A percentile compares a stretch with the other conserved stretches of the same genome.
These are phyloP conservation scores for Dynastes maya DNA, from an alignment of 2,888 invertebrate genomes.

Conservation along the genomic window DNA sequence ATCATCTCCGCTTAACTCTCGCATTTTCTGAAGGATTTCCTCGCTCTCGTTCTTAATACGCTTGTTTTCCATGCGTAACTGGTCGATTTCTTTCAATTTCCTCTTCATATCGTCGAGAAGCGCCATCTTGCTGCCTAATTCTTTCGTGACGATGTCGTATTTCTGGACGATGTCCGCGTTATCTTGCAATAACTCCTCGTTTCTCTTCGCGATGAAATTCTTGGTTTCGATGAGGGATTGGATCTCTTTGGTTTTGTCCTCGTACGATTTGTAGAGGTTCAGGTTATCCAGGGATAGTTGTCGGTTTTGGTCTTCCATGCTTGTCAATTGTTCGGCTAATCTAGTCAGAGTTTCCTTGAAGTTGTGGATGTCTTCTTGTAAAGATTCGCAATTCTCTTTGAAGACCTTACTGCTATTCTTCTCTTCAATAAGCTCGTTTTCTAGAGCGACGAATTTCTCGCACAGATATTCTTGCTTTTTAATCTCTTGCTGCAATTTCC, in stretches of 20 bases:
- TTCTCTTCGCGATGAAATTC: slow-evolving; percentile 28
- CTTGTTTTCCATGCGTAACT: slow-evolving; percentile 20
- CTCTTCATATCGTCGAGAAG: slow-evolving; percentile 28
- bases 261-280: background rate
- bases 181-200: slow-evolving; percentile 35
- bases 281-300: background rate
- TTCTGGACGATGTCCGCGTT: slow-evolving; percentile 20
- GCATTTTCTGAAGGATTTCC: slow-evolving; percentile 23
- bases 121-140: slow-evolving; percentile 15
- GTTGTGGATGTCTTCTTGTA: slow-evolving; percentile 19
- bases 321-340: slow-evolving; percentile 12
- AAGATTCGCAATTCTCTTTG: background rate
- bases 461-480: slow-evolving; percentile 40
- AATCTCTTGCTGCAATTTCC: slow-evolving; percentile 21
- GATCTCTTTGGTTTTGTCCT: slow-evolving; percentile 15
- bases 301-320: slow-evolving; percentile 11
- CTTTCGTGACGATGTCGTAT: slow-evolving; percentile 21
- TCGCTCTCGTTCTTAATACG: slow-evolving; percentile 28
- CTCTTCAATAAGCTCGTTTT: slow-evolving; percentile 32
- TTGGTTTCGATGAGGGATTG: slow-evolving; percentile 18
- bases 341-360: slow-evolving; percentile 22
- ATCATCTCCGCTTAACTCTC: slow-evolving; percentile 12
- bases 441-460: slow-evolving; percentile 34
- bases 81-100: slow-evolving; percentile 22
- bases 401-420: slow-evolving; percentile 36